Percentiles rank a stretch among this genome's conserved stretches.
These are phyloP conservation scores for Callionymus lyra DNA, from an alignment of 2,113 vertebrate genomes.

Conservation along the genomic window DNA sequence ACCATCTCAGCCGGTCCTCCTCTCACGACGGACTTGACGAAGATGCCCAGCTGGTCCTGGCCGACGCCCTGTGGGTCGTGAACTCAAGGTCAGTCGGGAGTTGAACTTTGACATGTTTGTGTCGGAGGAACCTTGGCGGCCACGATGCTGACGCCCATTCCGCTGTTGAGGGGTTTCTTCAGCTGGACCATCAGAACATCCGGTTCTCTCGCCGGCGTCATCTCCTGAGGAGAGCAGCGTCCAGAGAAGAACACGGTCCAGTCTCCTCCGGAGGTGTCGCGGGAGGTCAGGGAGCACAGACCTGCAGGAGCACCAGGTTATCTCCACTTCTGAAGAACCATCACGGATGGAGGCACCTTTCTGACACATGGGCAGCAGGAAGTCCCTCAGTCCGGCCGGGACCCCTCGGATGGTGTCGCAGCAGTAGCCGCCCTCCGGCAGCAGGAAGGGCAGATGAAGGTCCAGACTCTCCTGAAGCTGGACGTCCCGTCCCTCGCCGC, in stretches of 20 bases:
- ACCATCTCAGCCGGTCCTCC: conserved; percentile 87
- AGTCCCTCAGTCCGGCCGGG: conserved; percentile 81
- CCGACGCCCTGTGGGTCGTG: conserved; percentile 70
- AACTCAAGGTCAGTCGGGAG: background rate
- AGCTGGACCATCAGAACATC: conserved; percentile 78
- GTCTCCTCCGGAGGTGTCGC: conserved; percentile 68
- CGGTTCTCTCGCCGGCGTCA: conserved; percentile 71
- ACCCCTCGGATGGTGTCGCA: conserved; percentile 81
- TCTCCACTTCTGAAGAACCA: too few species aligned
- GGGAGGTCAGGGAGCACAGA: conserved; percentile 75
- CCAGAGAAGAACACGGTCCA: conserved; percentile 82
- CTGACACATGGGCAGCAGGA: conserved; percentile 81
- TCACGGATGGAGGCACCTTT: conserved; percentile 63
- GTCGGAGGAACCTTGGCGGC: conserved; percentile 78
- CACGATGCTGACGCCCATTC: conserved; percentile 90
- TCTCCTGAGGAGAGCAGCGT: conserved; percentile 61
- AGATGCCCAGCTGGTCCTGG: conserved; percentile 83
- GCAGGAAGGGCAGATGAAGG: conserved; percentile 83
- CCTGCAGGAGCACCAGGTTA: conserved; percentile 52
- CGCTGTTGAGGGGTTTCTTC: conserved; percentile 78
- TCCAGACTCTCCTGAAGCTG: conserved; percentile 81
- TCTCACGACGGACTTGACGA: conserved; percentile 86
- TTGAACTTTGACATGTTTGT: background rate
- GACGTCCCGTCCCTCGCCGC: conserved; percentile 75
- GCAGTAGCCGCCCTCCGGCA: conserved; percentile 88